Evolutionary conservation across 2,888 invertebrate species (phyloP).

Genomic region (Polydesmus complanatus): DNA sequence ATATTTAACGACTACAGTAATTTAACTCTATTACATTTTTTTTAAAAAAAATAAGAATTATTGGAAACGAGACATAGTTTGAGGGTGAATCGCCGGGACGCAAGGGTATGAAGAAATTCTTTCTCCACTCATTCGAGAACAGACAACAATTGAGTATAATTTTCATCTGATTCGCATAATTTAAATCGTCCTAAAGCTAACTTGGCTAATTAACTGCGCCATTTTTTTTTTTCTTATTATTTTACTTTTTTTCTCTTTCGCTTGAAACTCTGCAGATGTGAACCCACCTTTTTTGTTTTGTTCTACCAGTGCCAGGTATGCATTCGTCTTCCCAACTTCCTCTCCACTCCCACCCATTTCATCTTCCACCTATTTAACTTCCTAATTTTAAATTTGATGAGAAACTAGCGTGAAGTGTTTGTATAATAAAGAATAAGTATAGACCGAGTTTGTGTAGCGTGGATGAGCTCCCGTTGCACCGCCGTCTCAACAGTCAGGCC

Average conservation of each 20-base stretch:
- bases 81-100: too few relatives aligned
- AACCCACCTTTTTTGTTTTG: not conserved
- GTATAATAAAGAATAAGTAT: not conserved
- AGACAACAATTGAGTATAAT: not conserved
- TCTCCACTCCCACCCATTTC: not conserved
- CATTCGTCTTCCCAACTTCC: not conserved
- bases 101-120: too few relatives aligned
- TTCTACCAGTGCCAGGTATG: too few relatives aligned
- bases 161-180: not conserved
- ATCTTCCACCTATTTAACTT: not conserved
- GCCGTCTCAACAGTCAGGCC: not conserved
- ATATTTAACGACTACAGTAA: too few relatives aligned
- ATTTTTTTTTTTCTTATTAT: not conserved
- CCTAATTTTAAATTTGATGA: not conserved
- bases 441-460: not conserved
- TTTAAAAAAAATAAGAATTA: too few relatives aligned
- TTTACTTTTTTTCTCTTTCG: not conserved
- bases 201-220: not conserved
- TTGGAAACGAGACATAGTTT: too few relatives aligned
- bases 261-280: too few relatives aligned
- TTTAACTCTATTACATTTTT: too few relatives aligned
- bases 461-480: not conserved
- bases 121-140: too few relatives aligned
- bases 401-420: not conserved
- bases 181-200: not conserved